Evolutionary conservation across 2,113 vertebrate genomes (phyloP), one percentile per base, ranked within the genome.

Genomic region (Todiramphus chloris): DNA sequence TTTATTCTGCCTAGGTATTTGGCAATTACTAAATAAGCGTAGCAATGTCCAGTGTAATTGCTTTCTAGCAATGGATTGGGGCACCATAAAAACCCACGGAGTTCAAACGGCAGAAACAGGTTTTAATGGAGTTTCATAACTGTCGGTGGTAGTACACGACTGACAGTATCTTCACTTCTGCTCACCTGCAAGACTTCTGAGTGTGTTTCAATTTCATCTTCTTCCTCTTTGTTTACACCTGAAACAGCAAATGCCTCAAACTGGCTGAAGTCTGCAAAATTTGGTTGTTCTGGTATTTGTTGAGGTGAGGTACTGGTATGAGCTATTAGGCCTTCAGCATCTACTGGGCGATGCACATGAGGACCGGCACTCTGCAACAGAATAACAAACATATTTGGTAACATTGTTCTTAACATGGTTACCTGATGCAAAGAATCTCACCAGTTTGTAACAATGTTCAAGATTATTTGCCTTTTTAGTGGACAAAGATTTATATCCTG

Each of bases 251-350:
- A 99, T 58, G 98, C 99, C 98, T 99, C 98, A 97, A 99, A 99
- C 70, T 99, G 99, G 96, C 99, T 99, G 97, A 99, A 99, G 97
- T 99, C 99, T 31, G 99, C 99, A 94, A 99, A 99, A 96, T 99
- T 99, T 96, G 99, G 99, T 98, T 99, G 99, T 79, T 99, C 99
- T 86, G 99, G 99, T 89, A 99, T 99, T 98, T 99, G 99, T 62
- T 99, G 99, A 60, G 99, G 99, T 87, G 99, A 99, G 95, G 99
- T 99, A 97, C 98, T 98, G 43, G 98, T 95, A 97, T 98, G 98
- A 97, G 98, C 97, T 58, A 98, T 97, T 43, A 98, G 98, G 55
- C 98, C 97, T 55, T 99, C 99, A 3, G 98, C 97, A 92, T 99
- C 99, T 91, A 97, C 97, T 31, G 97, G 97, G 43, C 99, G 99